Conservation (phyloP, 2,888 invertebrate species). For the Trypoxylon attenuatum region DNA sequence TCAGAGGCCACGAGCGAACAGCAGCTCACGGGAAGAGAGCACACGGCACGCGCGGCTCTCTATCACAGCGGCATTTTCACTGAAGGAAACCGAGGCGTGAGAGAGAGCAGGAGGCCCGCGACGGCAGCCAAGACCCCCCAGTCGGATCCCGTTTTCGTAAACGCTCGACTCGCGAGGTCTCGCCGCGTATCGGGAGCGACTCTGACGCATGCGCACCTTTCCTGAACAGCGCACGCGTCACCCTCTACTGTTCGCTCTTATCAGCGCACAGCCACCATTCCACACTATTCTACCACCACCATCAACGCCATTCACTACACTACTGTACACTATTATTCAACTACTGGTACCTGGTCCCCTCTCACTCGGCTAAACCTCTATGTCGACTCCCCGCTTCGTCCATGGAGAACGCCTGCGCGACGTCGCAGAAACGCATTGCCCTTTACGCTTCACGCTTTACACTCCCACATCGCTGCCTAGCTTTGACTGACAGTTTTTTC, state of each 20-base stretch:
- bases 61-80: slow-evolving; percentile 64
- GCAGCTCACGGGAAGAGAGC: slow-evolving; percentile 36
- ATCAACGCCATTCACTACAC: not conserved
- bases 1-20: slow-evolving; percentile 40
- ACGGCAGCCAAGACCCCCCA: slow-evolving; percentile 46
- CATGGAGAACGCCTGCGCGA: slow-evolving; percentile 27
- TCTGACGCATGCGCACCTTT: slow-evolving; percentile 60
- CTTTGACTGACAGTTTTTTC: too few relatives aligned
- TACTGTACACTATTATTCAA: slow-evolving; percentile 5
- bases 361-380: not conserved
- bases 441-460: too few relatives aligned
- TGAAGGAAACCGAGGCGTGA: slow-evolving; percentile 41
- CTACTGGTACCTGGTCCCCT: not conserved
- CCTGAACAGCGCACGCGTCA: slow-evolving; percentile 43
- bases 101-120: slow-evolving; percentile 41
- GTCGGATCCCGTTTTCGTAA: slow-evolving; percentile 58
- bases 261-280: slow-evolving; percentile 43
- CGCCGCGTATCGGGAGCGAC: slow-evolving; percentile 56
- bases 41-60: slow-evolving; percentile 56
- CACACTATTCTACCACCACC: not conserved
- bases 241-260: slow-evolving; percentile 54
- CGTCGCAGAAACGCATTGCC: not conserved
- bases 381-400: not conserved
- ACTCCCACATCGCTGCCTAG: too few relatives aligned
- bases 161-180: slow-evolving; percentile 50